phyloP scores from a whole-genome alignment of 2,888 invertebrate genomes.

The Noctuana brunneofusca region DNA sequence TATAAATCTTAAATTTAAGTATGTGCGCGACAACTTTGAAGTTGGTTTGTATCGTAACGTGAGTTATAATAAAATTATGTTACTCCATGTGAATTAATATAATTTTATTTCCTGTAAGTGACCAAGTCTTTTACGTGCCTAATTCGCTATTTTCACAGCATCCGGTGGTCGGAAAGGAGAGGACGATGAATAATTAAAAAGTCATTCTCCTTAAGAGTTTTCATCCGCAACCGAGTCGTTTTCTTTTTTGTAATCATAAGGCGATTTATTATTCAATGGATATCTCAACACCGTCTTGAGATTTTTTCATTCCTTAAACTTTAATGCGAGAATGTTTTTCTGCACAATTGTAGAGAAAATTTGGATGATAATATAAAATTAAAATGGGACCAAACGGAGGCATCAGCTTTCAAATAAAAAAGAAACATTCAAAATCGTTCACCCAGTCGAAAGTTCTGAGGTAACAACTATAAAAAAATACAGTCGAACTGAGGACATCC shows the following conservation, averaged over 20 bases:
- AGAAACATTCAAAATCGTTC: too few relatives aligned
- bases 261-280: conserved; percentile 31
- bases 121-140: conserved; percentile 48
- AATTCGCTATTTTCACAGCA: conserved; percentile 53
- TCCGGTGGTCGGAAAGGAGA: conserved; percentile 47
- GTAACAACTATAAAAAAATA: too few relatives aligned
- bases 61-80: too few relatives aligned
- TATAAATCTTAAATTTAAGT: too few relatives aligned
- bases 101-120: background rate
- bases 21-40: too few relatives aligned
- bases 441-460: too few relatives aligned
- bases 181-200: conserved; percentile 56
- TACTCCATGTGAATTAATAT: background rate
- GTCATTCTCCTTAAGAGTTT: conserved; percentile 36
- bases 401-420: too few relatives aligned
- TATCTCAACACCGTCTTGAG: conserved; percentile 14
- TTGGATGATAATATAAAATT: too few relatives aligned
- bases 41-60: too few relatives aligned
- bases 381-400: too few relatives aligned
- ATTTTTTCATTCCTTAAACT: background rate
- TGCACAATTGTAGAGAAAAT: too few relatives aligned
- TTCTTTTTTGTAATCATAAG: conserved; percentile 37
- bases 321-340: background rate
- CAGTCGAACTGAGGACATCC: too few relatives aligned
- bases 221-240: conserved; percentile 8